Evolutionary conservation across 2,113 vertebrate genomes (phyloP), one percentile per base, ranked within the genome.

Genomic region (Perca schrenkii): DNA sequence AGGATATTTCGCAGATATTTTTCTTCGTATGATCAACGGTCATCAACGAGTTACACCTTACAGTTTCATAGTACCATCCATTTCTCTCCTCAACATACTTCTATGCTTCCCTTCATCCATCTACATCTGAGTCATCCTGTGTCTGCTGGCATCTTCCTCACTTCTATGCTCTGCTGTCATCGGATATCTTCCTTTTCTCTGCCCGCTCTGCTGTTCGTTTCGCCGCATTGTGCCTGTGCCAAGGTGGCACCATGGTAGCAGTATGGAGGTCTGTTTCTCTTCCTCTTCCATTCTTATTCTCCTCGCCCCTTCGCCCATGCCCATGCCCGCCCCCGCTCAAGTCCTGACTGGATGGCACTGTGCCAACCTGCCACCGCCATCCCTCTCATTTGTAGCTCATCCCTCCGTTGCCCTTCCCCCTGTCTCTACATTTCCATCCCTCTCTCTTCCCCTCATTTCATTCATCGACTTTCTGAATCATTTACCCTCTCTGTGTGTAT

Each of bases 261-360:
- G 85, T 92, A 88, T 91, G 91, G 87, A 89, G 79, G 87, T 89
- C 89, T 93, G 86, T 86, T 93, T 89, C 91, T 80, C 90, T 87
- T 90, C 87, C 89, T 89, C 91, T 89, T 93, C 91, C 90, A 83
- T 82, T 94, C 90, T 93, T 91, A 91, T 94, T 83, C 90, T 85
- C 89, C 60, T 91, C 89, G 72, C 91, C 91, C 93, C 90, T 92
- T 88, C 21, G 84, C 94, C 93, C 86, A 81, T 93, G 89, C 91
- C 91, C 91, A 89, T 93, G 89, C 94, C 94, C 93, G 91, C 94
- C 94, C 93, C 94, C 81, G 91, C 92, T 92, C 92, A 89, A 93
- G 91, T 82, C 91, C 94, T 94, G 93, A 94, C 93, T 94, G 94
- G 94, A 94, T 94, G 94, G 94, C 94, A 94, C 94, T 53, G 94